Conservation (phyloP, 1,140 invertebrate genomes). For the Heliconius congener region DNA sequence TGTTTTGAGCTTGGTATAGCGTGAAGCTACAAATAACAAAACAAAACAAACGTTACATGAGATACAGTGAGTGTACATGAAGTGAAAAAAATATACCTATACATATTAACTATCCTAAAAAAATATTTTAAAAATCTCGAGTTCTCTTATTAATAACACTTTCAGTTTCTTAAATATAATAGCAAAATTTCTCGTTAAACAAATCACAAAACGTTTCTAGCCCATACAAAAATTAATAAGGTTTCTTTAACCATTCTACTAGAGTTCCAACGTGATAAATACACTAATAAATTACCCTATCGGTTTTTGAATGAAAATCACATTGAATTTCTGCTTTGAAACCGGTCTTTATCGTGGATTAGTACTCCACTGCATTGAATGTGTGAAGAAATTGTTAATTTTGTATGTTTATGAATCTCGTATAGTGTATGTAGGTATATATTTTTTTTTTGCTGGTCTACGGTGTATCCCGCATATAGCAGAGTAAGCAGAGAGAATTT, state of each 20-base stretch:
- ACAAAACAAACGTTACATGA: too few species aligned
- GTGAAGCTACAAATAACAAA: too few species aligned
- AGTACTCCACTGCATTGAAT: background rate
- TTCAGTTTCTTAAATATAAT: background rate
- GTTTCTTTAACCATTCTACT: background rate
- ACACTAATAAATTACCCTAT: slow-evolving; percentile 7
- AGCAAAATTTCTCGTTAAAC: background rate
- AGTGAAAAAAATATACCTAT: too few species aligned
- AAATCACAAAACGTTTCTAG: background rate
- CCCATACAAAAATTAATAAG: background rate
- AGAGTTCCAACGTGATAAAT: slow-evolving; percentile 4
- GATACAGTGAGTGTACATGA: too few species aligned
- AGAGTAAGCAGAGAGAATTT: too few species aligned
- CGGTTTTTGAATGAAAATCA: slow-evolving; percentile 11
- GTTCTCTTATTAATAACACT: too few species aligned
- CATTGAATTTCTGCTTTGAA: background rate
- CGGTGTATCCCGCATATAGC: too few species aligned
- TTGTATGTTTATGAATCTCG: background rate
- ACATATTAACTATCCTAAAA: too few species aligned
- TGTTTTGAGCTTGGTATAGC: too few species aligned
- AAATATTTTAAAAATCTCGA: too few species aligned
- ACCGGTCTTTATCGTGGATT: background rate
- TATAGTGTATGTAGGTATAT: background rate
- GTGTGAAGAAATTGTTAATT: background rate
- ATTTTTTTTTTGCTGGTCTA: too few species aligned